Base-by-base conservation (phyloP, 1,140 invertebrate genomes). In the Solen grandis region DNA sequence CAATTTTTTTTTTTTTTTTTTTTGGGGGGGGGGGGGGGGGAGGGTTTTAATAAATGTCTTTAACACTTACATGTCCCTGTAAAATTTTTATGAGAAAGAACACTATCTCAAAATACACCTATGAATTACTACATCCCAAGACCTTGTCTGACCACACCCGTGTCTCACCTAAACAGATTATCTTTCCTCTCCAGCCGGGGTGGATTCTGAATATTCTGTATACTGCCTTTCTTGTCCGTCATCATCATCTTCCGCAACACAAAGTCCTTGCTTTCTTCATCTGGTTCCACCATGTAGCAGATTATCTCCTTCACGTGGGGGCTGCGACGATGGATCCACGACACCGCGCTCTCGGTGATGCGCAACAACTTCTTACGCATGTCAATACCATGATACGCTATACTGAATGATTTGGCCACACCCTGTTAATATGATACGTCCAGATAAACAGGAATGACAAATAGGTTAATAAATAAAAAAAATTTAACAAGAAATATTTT, bases 231-330 rank as follows among this genome's bases (percentile, higher is more conserved):
- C 38, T 87, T 85, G 66, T 89, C 86, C 5, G 88, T 90, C 25
- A 80, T 82, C 87, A 92, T 87, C 88, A 92, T 90, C 41, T 90
- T 89, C 0, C 91, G 59, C 36, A 92, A 82, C 0, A 91, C 84
- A 84, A 87, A 89, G 65, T 92, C 91, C 52, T 84, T 81, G 10
- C 52, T 66, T 10, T 86, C 77, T 33, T 88, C 86, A 60, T 86
- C 84, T 16, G 89, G 90, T 69, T 92, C 91, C 16, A 91, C 89
- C 81, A 92, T 84, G 85, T 92, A 92, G 10, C 89, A 80, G n/a
- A 82, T 82, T 31, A 91, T 87, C 54, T 91, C 89, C 25, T 82
- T 54, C 31, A 92, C 88, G 68, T 91, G 84, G 0, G 87, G 85
- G 74, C 89, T 89, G 5, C 90, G 85, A 10, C 89, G 83, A 73